These are phyloP conservation scores for Liopterus haemorrhoidalis DNA, from an alignment of 2,888 invertebrate genomes.

Conservation along the genomic window DNA sequence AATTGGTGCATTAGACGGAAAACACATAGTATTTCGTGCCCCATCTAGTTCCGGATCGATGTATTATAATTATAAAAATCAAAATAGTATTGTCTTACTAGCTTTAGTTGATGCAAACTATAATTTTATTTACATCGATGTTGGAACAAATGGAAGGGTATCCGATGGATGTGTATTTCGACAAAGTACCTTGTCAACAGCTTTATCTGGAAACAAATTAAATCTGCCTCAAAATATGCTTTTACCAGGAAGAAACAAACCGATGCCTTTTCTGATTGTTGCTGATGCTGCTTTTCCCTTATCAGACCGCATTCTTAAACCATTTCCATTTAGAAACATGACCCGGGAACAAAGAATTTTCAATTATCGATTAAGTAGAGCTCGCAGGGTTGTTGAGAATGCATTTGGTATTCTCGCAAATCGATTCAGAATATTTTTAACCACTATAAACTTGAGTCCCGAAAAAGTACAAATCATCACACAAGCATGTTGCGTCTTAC, in stretches of 20 bases:
- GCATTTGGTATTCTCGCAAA: slow-evolving; percentile 32
- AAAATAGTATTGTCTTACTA: slow-evolving; percentile 33
- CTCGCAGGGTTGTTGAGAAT: slow-evolving; percentile 29
- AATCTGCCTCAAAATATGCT: slow-evolving; percentile 31
- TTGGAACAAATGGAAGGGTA: slow-evolving; percentile 33
- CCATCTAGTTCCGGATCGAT: slow-evolving; percentile 30
- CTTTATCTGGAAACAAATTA: slow-evolving; percentile 27
- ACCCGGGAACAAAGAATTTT: slow-evolving; percentile 20
- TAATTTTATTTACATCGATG: slow-evolving; percentile 32
- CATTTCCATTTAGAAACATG: slow-evolving; percentile 28
- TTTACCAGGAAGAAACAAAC: slow-evolving; percentile 28
- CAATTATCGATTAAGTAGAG: slow-evolving; percentile 28
- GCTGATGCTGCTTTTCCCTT: slow-evolving; percentile 36
- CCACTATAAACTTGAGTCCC: slow-evolving; percentile 26
- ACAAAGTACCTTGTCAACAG: slow-evolving; percentile 28
- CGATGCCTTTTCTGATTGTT: slow-evolving; percentile 32
- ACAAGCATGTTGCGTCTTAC: slow-evolving; percentile 26
- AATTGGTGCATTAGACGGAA: slow-evolving; percentile 31
- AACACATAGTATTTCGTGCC: slow-evolving; percentile 31
- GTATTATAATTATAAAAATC: slow-evolving; percentile 34
- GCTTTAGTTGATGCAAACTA: slow-evolving; percentile 33
- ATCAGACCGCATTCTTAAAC: slow-evolving; percentile 32
- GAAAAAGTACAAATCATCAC: slow-evolving; percentile 21
- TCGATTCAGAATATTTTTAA: slow-evolving; percentile 34
- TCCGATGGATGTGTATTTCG: slow-evolving; percentile 34